Conservation (phyloP, 2,888 invertebrate genomes). For the Drosophila mettleri region DNA sequence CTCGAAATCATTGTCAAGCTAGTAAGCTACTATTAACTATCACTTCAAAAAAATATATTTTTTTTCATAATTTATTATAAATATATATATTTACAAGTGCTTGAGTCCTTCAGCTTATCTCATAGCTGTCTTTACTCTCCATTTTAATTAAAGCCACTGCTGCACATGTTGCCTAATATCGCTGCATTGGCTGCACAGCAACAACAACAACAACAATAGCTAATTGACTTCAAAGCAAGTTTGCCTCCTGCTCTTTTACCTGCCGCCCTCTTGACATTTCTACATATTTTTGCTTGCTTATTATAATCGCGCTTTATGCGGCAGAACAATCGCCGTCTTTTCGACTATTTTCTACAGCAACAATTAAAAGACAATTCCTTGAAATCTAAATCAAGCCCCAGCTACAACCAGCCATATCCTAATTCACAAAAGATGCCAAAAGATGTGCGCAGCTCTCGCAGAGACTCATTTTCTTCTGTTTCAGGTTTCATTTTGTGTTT, state of each 20-base stretch:
- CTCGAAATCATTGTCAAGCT: no score
- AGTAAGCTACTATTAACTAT: no score
- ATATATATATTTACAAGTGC: no score
- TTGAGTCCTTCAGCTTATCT: no score
- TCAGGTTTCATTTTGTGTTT: conserved; percentile 7
- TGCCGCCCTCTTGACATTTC: background rate
- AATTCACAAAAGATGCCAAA: conserved; percentile 31
- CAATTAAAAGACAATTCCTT: conserved; percentile 59
- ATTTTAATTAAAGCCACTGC: background rate
- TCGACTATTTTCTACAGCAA: conserved; percentile 51
- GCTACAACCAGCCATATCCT: background rate
- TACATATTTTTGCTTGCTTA: conserved; percentile 43
- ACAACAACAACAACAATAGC: background rate
- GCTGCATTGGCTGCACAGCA: background rate
- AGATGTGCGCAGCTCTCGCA: conserved; percentile 39
- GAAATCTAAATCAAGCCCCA: conserved; percentile 24
- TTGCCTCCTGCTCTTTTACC: background rate
- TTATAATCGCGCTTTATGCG: conserved; percentile 68
- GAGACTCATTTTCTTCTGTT: conserved; percentile 13
- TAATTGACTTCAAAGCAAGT: conserved; percentile 49
- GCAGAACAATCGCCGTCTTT: conserved; percentile 11
- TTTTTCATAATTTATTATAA: no score
- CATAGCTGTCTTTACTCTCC: background rate
- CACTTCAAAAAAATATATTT: no score
- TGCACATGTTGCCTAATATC: conserved; percentile 21